Conservation (phyloP, 2,113 vertebrate species). For the Pedionomus torquatus region DNA sequence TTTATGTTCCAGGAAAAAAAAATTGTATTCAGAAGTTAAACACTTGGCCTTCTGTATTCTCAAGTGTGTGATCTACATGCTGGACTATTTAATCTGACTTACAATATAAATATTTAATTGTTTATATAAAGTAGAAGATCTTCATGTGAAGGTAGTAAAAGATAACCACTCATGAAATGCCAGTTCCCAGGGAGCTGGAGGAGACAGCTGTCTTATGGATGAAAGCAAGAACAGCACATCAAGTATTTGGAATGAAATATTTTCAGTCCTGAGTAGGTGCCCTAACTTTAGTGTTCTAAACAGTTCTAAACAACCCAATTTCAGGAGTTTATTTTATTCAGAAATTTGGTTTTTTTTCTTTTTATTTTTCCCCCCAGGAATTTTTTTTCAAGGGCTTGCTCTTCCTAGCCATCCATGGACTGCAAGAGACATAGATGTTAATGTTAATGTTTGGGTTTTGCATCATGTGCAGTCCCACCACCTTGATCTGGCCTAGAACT, state of each 20-base stretch:
- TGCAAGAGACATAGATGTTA: neutral
- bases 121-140: neutral
- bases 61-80: neutral
- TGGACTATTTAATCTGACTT: neutral
- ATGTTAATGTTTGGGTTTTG: neutral
- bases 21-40: neutral
- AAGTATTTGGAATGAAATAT: neutral
- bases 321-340: neutral
- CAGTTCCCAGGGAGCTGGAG: neutral
- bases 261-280: neutral
- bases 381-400: neutral
- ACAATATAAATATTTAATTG: neutral
- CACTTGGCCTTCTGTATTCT: neutral
- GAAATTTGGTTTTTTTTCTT: neutral
- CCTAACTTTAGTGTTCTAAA: neutral
- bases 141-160: neutral
- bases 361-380: no score
- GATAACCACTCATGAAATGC: neutral
- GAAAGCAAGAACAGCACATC: neutral
- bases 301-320: neutral
- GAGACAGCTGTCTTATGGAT: neutral
- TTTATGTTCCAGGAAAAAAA: neutral
- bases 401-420: neutral
- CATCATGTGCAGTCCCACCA: neutral
- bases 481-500: neutral